A percentile compares a stretch with the other conserved stretches of the same genome.
phyloP scores from a whole-genome alignment of 1,140 invertebrate genomes.

The Lethrus apterus region DNA sequence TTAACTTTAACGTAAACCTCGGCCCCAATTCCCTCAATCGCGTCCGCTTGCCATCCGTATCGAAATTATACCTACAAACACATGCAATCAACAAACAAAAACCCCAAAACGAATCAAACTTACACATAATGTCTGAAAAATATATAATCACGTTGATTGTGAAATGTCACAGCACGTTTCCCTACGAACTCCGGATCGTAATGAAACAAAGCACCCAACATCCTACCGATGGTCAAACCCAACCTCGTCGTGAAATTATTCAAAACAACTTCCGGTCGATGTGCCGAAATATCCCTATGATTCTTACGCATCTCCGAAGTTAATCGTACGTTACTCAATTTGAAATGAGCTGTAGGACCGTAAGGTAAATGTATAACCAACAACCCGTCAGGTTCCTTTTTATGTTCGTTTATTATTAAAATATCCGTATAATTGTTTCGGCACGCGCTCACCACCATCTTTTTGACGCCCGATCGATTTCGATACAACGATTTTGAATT shows the following conservation, averaged over 20 bases:
- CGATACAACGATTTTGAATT: slow-evolving; percentile 76
- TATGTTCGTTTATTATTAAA: slow-evolving; percentile 89
- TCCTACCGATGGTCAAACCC: slow-evolving; percentile 81
- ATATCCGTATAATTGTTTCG: slow-evolving; percentile 80
- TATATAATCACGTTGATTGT: slow-evolving; percentile 98
- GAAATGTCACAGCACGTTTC: slow-evolving; percentile 89
- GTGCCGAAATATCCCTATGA: slow-evolving; percentile 71
- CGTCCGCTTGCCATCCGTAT: slow-evolving; percentile 69
- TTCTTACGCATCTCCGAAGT: slow-evolving; percentile 70
- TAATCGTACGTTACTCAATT: slow-evolving; percentile 71
- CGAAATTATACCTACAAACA: slow-evolving; percentile 78
- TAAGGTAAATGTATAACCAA: slow-evolving; percentile 89
- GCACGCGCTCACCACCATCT: slow-evolving; percentile 77
- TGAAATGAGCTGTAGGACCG: slow-evolving; percentile 90
- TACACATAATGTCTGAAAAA: slow-evolving; percentile 97
- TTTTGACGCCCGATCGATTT: slow-evolving; percentile 84
- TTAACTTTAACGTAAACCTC: slow-evolving; percentile 87
- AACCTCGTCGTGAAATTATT: slow-evolving; percentile 95
- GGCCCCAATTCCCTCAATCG: slow-evolving; percentile 92
- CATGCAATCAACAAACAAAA: slow-evolving; percentile 6
- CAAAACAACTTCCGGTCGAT: slow-evolving; percentile 90
- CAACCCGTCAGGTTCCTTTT: slow-evolving; percentile 84
- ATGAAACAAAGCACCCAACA: slow-evolving; percentile 95
- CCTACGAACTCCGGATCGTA: slow-evolving; percentile 93
- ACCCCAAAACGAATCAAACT: slow-evolving; percentile 18